A percentile compares a stretch with the other conserved stretches of the same genome.
phyloP scores from a whole-genome alignment of 2,113 vertebrate genomes.

The Ctenodactylus gundi region DNA sequence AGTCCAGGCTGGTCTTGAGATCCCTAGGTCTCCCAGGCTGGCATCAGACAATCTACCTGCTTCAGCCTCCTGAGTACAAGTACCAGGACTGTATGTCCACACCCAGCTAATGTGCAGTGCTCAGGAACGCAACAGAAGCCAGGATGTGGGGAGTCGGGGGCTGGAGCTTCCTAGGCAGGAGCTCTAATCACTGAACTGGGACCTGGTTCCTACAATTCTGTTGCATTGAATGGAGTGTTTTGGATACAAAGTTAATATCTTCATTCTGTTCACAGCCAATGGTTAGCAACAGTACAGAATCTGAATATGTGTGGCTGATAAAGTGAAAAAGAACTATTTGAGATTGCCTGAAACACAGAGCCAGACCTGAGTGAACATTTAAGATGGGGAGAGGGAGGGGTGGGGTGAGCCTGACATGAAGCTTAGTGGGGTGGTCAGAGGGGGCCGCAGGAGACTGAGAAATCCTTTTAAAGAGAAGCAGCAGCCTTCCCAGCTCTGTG shows the following conservation, averaged over 20 bases:
- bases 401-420: too few relatives aligned
- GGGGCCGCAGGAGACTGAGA: background rate
- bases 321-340: background rate
- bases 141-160: too few relatives aligned
- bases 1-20: too few relatives aligned
- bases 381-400: background rate
- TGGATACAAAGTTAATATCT: background rate
- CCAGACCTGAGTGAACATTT: background rate
- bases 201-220: background rate
- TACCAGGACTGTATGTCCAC: too few relatives aligned
- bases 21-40: too few relatives aligned
- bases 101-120: too few relatives aligned
- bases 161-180: too few relatives aligned
- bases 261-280: background rate
- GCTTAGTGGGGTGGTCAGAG: too few relatives aligned
- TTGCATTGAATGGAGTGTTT: background rate
- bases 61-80: too few relatives aligned
- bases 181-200: too few relatives aligned
- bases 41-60: too few relatives aligned
- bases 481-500: background rate
- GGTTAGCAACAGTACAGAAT: background rate
- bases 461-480: background rate
- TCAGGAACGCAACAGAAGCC: too few relatives aligned
- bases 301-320: background rate
- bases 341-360: background rate